phyloP scores from a whole-genome alignment of 2,797 vertebrate species.

The Urophycis tenuis region DNA sequence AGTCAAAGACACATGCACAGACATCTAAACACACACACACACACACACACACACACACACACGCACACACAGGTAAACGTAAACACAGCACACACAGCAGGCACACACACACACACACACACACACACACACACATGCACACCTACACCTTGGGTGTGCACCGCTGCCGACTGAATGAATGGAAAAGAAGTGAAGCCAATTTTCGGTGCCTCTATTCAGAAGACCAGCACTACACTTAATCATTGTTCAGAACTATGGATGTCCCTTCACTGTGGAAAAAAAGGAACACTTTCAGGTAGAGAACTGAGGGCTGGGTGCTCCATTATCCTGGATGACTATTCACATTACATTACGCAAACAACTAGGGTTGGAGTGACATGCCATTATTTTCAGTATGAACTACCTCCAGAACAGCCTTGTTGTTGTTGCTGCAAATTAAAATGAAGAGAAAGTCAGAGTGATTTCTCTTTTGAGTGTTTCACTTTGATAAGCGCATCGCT shows the following conservation, averaged over 20 bases:
- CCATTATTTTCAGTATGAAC: slow-evolving; percentile 44
- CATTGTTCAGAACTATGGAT: slow-evolving; percentile 1
- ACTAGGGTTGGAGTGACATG: slow-evolving; percentile 31
- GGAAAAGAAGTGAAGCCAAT: background rate
- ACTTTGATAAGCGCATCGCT: slow-evolving; percentile 36
- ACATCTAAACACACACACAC: background rate
- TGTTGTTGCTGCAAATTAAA: slow-evolving; percentile 48
- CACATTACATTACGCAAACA: slow-evolving; percentile 45
- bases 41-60: slow-evolving; percentile 2
- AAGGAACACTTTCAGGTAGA: slow-evolving; percentile 37
- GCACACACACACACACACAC: too few relatives aligned
- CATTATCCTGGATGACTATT: slow-evolving; percentile 43
- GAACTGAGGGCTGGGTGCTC: slow-evolving; percentile 17
- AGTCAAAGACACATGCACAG: background rate
- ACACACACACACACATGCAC: too few relatives aligned
- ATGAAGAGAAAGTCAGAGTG: slow-evolving; percentile 22
- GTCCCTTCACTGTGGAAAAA: slow-evolving; percentile 31
- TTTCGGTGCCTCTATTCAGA: background rate
- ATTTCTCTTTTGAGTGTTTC: slow-evolving; percentile 50
- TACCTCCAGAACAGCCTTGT: slow-evolving; percentile 41
- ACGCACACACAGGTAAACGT: background rate
- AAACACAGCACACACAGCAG: background rate
- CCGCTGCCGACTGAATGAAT: background rate
- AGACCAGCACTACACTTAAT: slow-evolving; percentile 16
- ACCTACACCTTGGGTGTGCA: too few relatives aligned